phyloP scores from a whole-genome alignment of 2,888 invertebrate genomes.

The Melitaea athalia region DNA sequence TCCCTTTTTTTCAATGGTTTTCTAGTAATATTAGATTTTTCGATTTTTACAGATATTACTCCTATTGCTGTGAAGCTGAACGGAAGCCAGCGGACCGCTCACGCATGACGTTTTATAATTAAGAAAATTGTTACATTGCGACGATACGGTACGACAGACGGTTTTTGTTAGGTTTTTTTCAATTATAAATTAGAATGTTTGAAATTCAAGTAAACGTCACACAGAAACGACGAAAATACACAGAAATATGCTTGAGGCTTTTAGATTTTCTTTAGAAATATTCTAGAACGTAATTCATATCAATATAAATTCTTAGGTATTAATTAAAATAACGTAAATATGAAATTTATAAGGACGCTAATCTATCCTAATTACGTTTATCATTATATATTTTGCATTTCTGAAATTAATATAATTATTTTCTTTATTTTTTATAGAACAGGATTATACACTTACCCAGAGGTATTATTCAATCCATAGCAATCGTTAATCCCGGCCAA shows the following conservation, averaged over 20 bases:
- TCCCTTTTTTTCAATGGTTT: too few relatives aligned
- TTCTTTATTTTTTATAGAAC: neutral
- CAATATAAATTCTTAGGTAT: too few relatives aligned
- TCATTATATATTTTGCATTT: too few relatives aligned
- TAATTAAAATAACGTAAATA: too few relatives aligned
- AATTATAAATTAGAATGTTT: neutral
- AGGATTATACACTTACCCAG: conserved; percentile 53
- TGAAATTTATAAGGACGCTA: too few relatives aligned
- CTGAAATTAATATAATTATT: too few relatives aligned
- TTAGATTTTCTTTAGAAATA: too few relatives aligned
- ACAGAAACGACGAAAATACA: neutral
- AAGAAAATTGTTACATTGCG: conserved; percentile 9
- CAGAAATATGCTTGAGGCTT: neutral
- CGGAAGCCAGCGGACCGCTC: conserved; percentile 1
- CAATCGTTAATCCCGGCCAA: conserved; percentile 83
- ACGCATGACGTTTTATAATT: conserved; percentile 16
- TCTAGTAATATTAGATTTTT: too few relatives aligned
- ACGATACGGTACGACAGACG: neutral
- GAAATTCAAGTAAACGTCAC: neutral
- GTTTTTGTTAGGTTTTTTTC: neutral
- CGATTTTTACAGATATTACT: neutral
- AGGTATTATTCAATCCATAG: conserved; percentile 67
- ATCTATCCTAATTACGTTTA: too few relatives aligned
- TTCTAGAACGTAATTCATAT: too few relatives aligned
- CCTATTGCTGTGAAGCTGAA: neutral